phyloP scores from a whole-genome alignment of 92 coral and sea anemone species.

The Muricea muricata region DNA sequence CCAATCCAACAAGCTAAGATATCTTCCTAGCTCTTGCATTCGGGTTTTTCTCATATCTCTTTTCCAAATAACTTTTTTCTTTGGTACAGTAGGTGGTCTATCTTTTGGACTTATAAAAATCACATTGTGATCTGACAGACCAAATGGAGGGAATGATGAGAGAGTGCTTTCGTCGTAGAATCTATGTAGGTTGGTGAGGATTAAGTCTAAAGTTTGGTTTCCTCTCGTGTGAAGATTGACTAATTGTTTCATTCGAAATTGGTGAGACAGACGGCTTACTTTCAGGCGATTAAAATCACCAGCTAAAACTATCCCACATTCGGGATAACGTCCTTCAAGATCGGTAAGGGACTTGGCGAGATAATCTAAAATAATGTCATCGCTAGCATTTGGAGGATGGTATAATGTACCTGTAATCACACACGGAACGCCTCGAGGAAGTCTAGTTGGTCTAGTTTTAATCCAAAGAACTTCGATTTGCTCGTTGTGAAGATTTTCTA shows the following conservation, averaged over 20 bases:
- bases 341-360: conserved; percentile 5
- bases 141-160: conserved; percentile 24
- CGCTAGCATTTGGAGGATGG: conserved; percentile 8
- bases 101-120: neutral
- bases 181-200: neutral
- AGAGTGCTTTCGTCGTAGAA: neutral
- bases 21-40: conserved; percentile 33
- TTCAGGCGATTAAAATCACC: conserved; percentile 45
- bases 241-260: conserved; percentile 50
- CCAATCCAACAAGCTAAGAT: neutral
- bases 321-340: conserved; percentile 52
- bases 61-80: neutral
- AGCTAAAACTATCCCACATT: conserved; percentile 39
- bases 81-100: neutral
- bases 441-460: conserved; percentile 50
- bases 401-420: conserved; percentile 44
- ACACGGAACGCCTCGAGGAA: conserved; percentile 60
- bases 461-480: conserved; percentile 52
- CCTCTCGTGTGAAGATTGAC: conserved; percentile 52
- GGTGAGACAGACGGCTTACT: conserved; percentile 9
- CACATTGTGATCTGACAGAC: conserved; percentile 42
- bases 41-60: neutral
- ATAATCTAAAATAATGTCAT: conserved; percentile 30
- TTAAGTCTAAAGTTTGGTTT: conserved; percentile 46
- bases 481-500: conserved; percentile 45